Evolutionary conservation across 23 tunicate genomes (phyloP).

Genomic region (Aplidium turbinatum): DNA sequence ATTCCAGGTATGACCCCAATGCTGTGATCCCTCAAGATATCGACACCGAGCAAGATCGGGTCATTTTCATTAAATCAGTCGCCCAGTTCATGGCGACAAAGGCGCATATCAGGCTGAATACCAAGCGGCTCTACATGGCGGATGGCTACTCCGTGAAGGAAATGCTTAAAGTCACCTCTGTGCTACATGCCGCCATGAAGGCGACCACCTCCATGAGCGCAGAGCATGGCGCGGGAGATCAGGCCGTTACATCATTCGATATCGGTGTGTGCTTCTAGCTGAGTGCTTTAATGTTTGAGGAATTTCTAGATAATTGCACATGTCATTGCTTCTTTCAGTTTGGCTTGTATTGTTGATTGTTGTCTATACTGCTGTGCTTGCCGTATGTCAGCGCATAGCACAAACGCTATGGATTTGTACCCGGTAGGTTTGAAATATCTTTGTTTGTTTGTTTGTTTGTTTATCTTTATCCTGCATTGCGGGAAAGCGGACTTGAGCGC

Average conservation of each 20-base stretch:
- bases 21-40: constrained; percentile 75
- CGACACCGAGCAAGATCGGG: constrained; percentile 97
- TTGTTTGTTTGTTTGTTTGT: too few species aligned
- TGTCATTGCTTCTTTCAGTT: too few species aligned
- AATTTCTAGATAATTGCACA: too few species aligned
- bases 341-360: too few species aligned
- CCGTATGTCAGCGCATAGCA: too few species aligned
- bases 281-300: too few species aligned
- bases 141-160: constrained; percentile 99
- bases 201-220: constrained; percentile 31
- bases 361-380: too few species aligned
- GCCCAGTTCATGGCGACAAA: constrained; percentile 93
- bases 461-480: too few species aligned
- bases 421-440: too few species aligned
- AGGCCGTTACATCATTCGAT: constrained; percentile 53
- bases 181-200: constrained; percentile 77
- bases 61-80: constrained; percentile 89
- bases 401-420: too few species aligned
- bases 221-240: constrained; percentile 38
- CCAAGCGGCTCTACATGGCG: constrained; percentile 95
- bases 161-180: constrained; percentile 71
- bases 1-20: constrained; percentile 83
- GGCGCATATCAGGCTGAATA: constrained; percentile 87
- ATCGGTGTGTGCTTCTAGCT: too few species aligned
- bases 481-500: too few species aligned